Percentiles rank a stretch among this genome's conserved stretches.
These are phyloP conservation scores for Xenentodon cancila DNA, from an alignment of 2,797 vertebrate genomes.

Conservation along the genomic window DNA sequence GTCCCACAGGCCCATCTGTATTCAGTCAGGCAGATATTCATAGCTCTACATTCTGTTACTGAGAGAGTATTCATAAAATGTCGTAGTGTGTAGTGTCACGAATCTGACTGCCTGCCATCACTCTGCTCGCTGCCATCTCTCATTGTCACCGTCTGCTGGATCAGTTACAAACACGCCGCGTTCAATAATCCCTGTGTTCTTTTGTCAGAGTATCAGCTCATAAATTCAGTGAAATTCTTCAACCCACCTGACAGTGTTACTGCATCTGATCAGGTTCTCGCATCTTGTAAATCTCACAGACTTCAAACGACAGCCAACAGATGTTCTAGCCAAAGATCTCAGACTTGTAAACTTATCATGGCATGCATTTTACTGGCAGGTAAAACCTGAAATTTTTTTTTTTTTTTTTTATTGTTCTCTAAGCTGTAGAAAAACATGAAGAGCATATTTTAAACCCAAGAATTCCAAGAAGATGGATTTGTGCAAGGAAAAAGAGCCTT, in stretches of 20 bases:
- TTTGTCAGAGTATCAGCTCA: too few species aligned
- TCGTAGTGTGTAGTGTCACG: not conserved
- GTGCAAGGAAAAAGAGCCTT: too few species aligned
- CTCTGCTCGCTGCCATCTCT: not conserved
- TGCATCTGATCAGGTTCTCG: not conserved
- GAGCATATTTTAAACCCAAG: too few species aligned
- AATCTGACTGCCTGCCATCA: not conserved
- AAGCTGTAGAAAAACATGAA: too few species aligned
- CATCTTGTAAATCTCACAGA: not conserved
- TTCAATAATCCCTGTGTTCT: not conserved
- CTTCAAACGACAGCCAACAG: too few species aligned
- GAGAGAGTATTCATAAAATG: slow-evolving; percentile 19
- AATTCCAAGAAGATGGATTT: too few species aligned
- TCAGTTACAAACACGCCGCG: slow-evolving; percentile 7
- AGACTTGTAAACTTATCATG: too few species aligned
- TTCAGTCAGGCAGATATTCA: slow-evolving; percentile 1
- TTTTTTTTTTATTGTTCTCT: too few species aligned
- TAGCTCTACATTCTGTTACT: not conserved
- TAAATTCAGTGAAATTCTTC: too few species aligned
- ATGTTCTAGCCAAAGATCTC: too few species aligned
- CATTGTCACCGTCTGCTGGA: slow-evolving; percentile 11
- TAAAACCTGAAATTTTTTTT: too few species aligned
- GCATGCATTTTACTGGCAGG: too few species aligned
- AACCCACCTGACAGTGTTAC: not conserved
- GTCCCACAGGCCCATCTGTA: not conserved